Conservation (phyloP, 2,113 vertebrate species). For the Notarius quadriscutis region DNA sequence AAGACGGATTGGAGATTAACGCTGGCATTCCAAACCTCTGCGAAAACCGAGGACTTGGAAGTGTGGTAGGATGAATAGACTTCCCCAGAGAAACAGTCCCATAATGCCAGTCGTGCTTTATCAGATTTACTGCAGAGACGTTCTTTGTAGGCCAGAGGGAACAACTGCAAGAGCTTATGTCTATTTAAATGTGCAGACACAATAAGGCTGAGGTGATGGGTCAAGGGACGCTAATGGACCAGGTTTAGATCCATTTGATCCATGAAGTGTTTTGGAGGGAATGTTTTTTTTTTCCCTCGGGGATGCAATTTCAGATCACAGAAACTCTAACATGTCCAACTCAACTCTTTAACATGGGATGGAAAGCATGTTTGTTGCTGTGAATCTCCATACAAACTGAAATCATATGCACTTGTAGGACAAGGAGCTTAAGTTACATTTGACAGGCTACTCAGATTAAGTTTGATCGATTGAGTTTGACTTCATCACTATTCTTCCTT, state of each 20-base stretch:
- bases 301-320: not conserved
- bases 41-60: slow-evolving; percentile 61
- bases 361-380: not conserved
- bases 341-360: not conserved
- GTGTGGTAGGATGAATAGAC: slow-evolving; percentile 58
- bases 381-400: not conserved
- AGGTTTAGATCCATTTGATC: slow-evolving; percentile 4
- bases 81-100: slow-evolving; percentile 53
- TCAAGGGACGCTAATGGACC: slow-evolving; percentile 5
- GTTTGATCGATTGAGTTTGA: not conserved
- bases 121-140: slow-evolving; percentile 60
- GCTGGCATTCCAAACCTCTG: slow-evolving; percentile 60
- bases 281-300: not conserved
- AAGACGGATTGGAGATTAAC: slow-evolving; percentile 75
- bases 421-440: not conserved
- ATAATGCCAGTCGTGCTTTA: slow-evolving; percentile 56
- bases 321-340: not conserved
- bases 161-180: not conserved
- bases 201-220: slow-evolving; percentile 26
- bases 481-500: not conserved
- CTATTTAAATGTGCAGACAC: slow-evolving; percentile 11
- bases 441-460: not conserved
- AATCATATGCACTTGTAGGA: not conserved
- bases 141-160: slow-evolving; percentile 31
- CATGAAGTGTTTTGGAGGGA: not conserved